Conservation (phyloP, 2,888 invertebrate species). For the Drosophila subsilvestris region DNA sequence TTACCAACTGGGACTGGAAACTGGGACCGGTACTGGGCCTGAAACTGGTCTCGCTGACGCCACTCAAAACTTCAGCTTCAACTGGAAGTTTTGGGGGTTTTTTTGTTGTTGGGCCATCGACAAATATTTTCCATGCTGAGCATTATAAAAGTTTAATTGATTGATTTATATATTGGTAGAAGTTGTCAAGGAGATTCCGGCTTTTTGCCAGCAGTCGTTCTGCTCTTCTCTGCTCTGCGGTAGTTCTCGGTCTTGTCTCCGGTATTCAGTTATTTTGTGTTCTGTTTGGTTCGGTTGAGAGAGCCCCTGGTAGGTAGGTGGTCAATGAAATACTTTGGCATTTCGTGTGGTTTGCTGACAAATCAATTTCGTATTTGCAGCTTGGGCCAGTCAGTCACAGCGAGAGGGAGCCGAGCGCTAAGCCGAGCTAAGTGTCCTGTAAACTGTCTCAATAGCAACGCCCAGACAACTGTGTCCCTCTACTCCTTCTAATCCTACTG, state of each 20-base stretch:
- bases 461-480: conserved; percentile 51
- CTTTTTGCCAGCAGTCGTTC: neutral
- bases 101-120: conserved; percentile 22
- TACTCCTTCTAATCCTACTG: conserved; percentile 57
- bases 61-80: conserved; percentile 27
- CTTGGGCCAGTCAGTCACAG: conserved; percentile 1
- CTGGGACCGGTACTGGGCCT: neutral
- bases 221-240: conserved; percentile 50
- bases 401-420: conserved; percentile 30
- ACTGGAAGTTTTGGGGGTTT: conserved; percentile 20
- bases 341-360: conserved; percentile 66
- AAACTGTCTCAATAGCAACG: conserved; percentile 78
- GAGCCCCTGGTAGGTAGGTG: conserved; percentile 61
- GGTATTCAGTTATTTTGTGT: neutral
- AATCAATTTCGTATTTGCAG: conserved; percentile 63
- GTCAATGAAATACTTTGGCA: conserved; percentile 67
- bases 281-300: neutral
- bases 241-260: conserved; percentile 24
- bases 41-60: conserved; percentile 31
- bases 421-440: conserved; percentile 67
- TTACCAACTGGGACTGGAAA: conserved; percentile 66
- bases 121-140: conserved; percentile 63
- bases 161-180: conserved; percentile 83
- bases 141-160: conserved; percentile 84
- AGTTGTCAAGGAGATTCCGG: conserved; percentile 45